These are phyloP conservation scores for Microtus montanus DNA, from an alignment of 2,113 vertebrate genomes.

Conservation along the genomic window DNA sequence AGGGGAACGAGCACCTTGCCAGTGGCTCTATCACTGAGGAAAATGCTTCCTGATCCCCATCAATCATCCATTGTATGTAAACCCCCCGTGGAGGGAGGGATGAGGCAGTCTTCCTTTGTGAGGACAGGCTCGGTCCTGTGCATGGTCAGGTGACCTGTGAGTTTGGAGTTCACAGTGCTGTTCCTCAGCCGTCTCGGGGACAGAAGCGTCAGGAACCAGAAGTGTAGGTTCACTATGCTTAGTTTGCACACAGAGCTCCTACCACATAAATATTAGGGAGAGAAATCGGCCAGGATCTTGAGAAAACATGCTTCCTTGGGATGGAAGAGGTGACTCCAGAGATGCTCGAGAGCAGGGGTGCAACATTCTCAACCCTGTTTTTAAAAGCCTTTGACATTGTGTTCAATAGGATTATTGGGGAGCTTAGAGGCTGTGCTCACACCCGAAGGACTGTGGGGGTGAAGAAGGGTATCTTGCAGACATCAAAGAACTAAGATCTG, in stretches of 20 bases:
- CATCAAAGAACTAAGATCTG: background rate
- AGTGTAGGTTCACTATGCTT: background rate
- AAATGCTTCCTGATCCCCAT: no score
- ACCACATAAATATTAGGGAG: background rate
- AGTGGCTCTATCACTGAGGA: background rate
- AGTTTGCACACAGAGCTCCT: background rate
- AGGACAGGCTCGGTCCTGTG: background rate
- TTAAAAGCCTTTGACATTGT: background rate
- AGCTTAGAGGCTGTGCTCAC: background rate
- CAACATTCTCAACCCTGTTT: background rate
- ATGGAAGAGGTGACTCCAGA: background rate
- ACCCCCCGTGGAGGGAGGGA: background rate
- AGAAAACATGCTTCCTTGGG: background rate
- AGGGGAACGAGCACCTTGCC: background rate
- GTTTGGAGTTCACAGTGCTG: background rate
- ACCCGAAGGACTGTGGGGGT: background rate
- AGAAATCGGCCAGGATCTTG: background rate
- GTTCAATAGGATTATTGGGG: background rate
- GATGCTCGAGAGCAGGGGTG: background rate
- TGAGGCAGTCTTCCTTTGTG: background rate
- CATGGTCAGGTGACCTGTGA: background rate
- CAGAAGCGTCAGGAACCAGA: background rate
- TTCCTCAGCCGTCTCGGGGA: background rate
- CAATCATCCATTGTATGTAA: background rate
- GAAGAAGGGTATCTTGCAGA: background rate